Base-by-base conservation (phyloP, 2,888 invertebrate species). In the Agonopterix heracliana region DNA sequence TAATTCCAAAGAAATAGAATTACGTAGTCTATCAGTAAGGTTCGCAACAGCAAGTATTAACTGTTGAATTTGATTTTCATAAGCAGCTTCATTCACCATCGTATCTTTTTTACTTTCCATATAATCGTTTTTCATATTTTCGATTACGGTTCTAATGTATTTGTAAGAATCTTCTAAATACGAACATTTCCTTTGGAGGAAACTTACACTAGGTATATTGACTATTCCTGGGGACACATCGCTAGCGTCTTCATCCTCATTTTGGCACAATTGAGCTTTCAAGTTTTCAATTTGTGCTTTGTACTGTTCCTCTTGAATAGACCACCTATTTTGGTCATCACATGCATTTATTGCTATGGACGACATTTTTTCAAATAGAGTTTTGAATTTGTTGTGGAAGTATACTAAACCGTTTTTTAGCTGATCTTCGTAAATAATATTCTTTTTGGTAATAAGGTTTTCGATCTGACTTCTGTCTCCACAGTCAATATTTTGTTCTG, bases 101-200 rank as follows among this genome's bases (percentile, higher is more conserved):
- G 81, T 63, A 47, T 89, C 84, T 53, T 89, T 73, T 68, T 89
- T 87, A 54, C 65, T 73, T 66, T 87, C 77, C 59, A 86, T 62
- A 60, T 86, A 73, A 72, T 90, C 85, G 68, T 87, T 87, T 60
- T 85, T 88, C 34, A 89, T 76, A 55, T 90, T 88, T 52, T 91
- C 81, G 60, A 90, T 89, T 40, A 82, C 66, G 2, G 90, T 83
- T 74, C 88, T 81, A 38, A 81, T 74, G 51, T 78, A 70, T 66
- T 74, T 86, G 48, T 86, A 86, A 1, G 76, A 73, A 43, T 86
- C 81, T 64, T 87, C 83, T 55, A 89, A 66, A 65, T 81, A 88
- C 13, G 60, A 62, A 59, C 87, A 78, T 66, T 90, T 88, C 59
- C 83, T 79, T 69, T 85, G 76, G 48, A 87, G 64, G 44, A 56